These are phyloP conservation scores for Oncorhynchus mykiss DNA, from an alignment of 2,113 vertebrate genomes.

Conservation along the genomic window DNA sequence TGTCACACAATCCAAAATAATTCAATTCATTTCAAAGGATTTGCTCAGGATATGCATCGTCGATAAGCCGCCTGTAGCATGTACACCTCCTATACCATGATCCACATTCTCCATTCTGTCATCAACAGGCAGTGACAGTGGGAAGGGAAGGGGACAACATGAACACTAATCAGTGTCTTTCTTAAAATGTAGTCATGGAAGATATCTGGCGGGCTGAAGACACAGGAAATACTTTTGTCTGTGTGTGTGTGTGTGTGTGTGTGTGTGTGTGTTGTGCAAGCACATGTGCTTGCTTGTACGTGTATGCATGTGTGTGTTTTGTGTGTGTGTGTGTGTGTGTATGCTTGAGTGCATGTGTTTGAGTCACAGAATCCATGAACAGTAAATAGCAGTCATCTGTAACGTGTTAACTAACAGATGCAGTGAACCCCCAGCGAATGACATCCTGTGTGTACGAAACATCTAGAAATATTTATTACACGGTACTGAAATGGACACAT, in stretches of 20 bases:
- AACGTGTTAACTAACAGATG: neutral
- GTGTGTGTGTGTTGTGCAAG: slow-evolving; percentile 2
- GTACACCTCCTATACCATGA: neutral
- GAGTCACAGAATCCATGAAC: no score
- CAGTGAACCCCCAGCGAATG: neutral
- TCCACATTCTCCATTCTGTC: neutral
- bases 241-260: slow-evolving; percentile 34
- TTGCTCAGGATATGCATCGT: slow-evolving; percentile 39
- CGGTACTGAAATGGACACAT: no score
- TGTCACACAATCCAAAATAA: slow-evolving; percentile 22
- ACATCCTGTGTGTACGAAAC: neutral
- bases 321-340: slow-evolving; percentile 31
- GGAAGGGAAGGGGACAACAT: slow-evolving; percentile 18
- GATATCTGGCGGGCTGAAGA: slow-evolving; percentile 48
- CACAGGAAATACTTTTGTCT: slow-evolving; percentile 58
- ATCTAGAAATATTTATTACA: neutral
- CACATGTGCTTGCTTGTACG: no score
- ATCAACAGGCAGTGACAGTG: slow-evolving; percentile 3
- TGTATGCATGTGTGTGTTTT: neutral
- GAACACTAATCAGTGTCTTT: slow-evolving; percentile 57
- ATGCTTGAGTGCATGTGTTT: neutral
- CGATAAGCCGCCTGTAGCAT: slow-evolving; percentile 11
- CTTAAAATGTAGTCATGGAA: neutral
- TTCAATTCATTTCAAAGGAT: slow-evolving; percentile 43
- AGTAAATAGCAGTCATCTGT: no score